phyloP scores from a whole-genome alignment of 2,797 vertebrate genomes.

The Chaunax sp. region DNA sequence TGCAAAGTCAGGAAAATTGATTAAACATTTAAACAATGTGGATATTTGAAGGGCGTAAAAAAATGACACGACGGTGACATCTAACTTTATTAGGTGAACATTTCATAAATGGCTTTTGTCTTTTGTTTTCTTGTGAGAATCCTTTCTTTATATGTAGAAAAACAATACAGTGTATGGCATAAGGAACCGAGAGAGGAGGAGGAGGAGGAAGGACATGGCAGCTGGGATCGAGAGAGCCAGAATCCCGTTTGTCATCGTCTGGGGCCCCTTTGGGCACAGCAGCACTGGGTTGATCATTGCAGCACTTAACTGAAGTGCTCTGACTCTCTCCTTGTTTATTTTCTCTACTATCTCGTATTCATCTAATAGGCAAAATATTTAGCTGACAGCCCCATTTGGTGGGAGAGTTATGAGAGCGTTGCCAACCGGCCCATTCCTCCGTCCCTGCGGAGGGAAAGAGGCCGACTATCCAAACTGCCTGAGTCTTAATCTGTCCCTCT shows the following conservation, averaged over 20 bases:
- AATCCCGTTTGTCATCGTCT: conserved; percentile 81
- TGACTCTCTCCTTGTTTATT: conserved; percentile 81
- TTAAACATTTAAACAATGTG: conserved; percentile 20
- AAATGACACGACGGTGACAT: background rate
- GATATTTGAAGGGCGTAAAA: too few relatives aligned
- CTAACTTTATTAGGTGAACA: background rate
- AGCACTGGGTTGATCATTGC: conserved; percentile 68
- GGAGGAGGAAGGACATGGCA: conserved; percentile 53
- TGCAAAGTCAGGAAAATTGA: conserved; percentile 60
- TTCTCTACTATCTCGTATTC: conserved; percentile 78
- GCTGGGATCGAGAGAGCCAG: conserved; percentile 67
- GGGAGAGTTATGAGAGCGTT: conserved; percentile 83
- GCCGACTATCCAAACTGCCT: conserved; percentile 80
- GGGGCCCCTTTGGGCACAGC: conserved; percentile 79
- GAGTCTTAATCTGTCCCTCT: conserved; percentile 81
- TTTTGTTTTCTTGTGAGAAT: conserved; percentile 10
- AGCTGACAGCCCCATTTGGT: conserved; percentile 86
- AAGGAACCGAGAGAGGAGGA: conserved; percentile 26
- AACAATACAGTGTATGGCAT: conserved; percentile 24
- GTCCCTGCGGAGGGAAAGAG: conserved; percentile 69
- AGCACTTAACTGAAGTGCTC: conserved; percentile 82
- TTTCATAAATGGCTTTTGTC: background rate
- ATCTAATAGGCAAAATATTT: conserved; percentile 88
- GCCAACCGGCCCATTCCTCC: conserved; percentile 80
- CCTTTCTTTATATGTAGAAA: conserved; percentile 32